phyloP scores from a whole-genome alignment of 2,113 vertebrate genomes.

The Neomonachus schauinslandi region DNA sequence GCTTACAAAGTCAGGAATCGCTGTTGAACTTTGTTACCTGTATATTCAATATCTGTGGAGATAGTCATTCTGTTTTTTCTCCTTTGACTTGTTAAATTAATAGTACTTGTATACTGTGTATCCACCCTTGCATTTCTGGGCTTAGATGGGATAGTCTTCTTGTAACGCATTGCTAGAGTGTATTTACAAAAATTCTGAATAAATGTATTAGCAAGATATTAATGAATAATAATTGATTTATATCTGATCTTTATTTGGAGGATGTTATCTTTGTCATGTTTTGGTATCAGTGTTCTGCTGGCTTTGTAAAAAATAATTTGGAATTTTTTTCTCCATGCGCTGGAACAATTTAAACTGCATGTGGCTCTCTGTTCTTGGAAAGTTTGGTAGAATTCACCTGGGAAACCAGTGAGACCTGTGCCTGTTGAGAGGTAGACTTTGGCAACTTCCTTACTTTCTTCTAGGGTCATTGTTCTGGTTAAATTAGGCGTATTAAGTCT shows the following conservation, averaged over 20 bases:
- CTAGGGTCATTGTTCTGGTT: not conserved
- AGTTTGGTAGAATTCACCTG: not conserved
- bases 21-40: not conserved
- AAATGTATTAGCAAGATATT: not conserved
- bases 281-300: not conserved
- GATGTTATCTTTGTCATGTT: not conserved
- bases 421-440: not conserved
- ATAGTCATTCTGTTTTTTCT: not conserved
- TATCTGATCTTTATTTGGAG: not conserved
- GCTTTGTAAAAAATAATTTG: slow-evolving; percentile 1
- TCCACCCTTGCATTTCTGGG: not conserved
- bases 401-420: not conserved
- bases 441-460: not conserved
- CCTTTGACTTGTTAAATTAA: not conserved
- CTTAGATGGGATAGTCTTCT: not conserved
- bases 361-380: not conserved
- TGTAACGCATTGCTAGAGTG: not conserved
- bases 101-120: not conserved
- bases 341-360: not conserved
- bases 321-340: not conserved
- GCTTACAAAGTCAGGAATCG: not conserved
- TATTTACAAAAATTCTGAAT: slow-evolving; percentile 20
- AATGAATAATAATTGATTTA: not conserved
- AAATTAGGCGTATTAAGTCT: not conserved
- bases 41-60: not conserved